Evolutionary conservation across 2,113 vertebrate genomes (phyloP).

Genomic region (Tragelaphus buxtoni): DNA sequence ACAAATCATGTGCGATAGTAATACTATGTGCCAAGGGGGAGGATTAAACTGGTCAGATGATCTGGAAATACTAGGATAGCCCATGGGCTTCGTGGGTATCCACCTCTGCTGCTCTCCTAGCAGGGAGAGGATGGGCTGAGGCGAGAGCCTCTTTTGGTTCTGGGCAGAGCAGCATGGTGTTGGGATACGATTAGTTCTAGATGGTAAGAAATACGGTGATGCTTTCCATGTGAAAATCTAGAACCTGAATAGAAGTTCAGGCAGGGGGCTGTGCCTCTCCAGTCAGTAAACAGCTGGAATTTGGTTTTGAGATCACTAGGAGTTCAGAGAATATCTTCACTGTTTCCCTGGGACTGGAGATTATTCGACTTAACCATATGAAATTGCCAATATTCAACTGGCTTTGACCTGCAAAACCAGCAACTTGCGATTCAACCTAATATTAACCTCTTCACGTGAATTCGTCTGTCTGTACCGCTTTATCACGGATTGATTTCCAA

Average conservation of each 20-base stretch:
- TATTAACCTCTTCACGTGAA: neutral
- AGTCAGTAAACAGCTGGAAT: neutral
- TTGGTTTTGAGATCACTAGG: neutral
- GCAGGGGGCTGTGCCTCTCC: accelerated
- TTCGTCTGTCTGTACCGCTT: neutral
- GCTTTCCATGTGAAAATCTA: neutral
- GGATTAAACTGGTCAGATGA: neutral
- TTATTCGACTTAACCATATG: neutral
- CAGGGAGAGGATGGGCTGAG: accelerated
- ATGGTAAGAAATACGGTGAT: neutral
- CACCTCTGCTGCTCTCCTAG: neutral
- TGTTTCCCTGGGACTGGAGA: neutral
- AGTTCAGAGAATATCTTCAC: neutral
- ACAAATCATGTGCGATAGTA: neutral
- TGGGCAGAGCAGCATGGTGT: neutral
- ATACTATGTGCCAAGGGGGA: neutral
- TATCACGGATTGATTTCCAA: neutral
- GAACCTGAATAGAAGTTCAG: neutral
- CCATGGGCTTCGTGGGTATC: neutral
- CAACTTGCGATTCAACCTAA: neutral
- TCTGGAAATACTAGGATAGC: neutral
- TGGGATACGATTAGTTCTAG: neutral
- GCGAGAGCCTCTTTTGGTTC: neutral
- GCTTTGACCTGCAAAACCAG: neutral
- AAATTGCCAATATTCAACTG: neutral